Conservation (phyloP, 64 coral and sea anemone genomes). For the Catalaphyllia jardinei region DNA sequence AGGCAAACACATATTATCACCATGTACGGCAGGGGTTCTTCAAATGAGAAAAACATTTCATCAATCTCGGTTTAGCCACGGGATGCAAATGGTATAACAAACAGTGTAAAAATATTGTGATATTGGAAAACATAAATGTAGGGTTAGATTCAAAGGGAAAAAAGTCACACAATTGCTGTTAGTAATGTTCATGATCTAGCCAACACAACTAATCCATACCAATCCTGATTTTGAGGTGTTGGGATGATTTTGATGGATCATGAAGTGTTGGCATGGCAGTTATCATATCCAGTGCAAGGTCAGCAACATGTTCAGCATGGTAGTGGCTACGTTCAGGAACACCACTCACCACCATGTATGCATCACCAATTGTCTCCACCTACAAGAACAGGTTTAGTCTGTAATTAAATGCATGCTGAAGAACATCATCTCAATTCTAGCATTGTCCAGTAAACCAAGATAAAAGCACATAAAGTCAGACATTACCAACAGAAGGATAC, state of each 20-base stretch:
- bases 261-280: slow-evolving; percentile 61
- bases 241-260: slow-evolving; percentile 58
- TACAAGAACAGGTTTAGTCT: background rate
- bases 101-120: too few species aligned
- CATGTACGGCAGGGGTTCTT: too few species aligned
- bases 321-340: slow-evolving; percentile 80
- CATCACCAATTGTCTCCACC: slow-evolving; percentile 92
- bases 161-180: too few species aligned
- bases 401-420: background rate
- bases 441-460: background rate
- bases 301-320: slow-evolving; percentile 86
- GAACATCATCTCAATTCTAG: too few species aligned
- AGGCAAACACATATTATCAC: too few species aligned
- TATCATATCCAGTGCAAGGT: slow-evolving; percentile 84
- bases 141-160: too few species aligned
- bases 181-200: too few species aligned
- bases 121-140: too few species aligned
- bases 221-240: slow-evolving; percentile 76
- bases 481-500: background rate
- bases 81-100: too few species aligned
- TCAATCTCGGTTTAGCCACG: too few species aligned
- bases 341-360: slow-evolving; percentile 91
- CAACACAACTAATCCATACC: slow-evolving; percentile 15
- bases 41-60: too few species aligned
- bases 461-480: background rate